Conservation (phyloP, 2,888 invertebrate genomes). For the Myathropa florea region DNA sequence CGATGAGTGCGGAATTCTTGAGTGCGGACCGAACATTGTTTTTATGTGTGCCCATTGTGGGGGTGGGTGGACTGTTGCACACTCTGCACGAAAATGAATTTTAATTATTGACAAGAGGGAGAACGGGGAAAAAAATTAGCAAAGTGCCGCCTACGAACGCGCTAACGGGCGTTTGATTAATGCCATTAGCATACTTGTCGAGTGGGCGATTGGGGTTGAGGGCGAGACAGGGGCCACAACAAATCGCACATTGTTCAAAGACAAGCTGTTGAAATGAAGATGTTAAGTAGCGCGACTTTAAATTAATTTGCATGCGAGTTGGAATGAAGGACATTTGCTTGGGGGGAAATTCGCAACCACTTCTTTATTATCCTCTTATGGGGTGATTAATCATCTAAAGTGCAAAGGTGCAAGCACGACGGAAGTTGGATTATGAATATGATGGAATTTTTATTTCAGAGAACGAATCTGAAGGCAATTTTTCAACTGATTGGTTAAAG, state of each 20-base stretch:
- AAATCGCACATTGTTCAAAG: neutral
- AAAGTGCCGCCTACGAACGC: constrained; percentile 60
- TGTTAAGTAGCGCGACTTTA: constrained; percentile 31
- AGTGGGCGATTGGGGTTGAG: constrained; percentile 14
- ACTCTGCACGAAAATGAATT: constrained; percentile 65
- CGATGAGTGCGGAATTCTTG: neutral
- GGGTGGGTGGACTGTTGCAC: constrained; percentile 35
- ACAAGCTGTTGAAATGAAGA: constrained; percentile 60
- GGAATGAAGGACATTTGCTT: constrained; percentile 34
- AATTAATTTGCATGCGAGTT: constrained; percentile 39
- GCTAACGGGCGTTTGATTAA: constrained; percentile 69
- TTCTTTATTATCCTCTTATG: neutral
- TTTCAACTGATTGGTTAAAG: no score
- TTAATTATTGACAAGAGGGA: constrained; percentile 49
- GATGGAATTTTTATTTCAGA: no score
- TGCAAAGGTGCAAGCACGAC: neutral
- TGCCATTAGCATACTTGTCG: constrained; percentile 61
- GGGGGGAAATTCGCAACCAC: neutral
- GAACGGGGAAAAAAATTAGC: constrained; percentile 17
- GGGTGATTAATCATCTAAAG: neutral
- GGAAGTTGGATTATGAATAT: neutral
- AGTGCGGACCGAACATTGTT: constrained; percentile 21
- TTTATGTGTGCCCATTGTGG: constrained; percentile 41
- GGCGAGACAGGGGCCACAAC: neutral
- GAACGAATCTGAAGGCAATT: no score